phyloP scores from a whole-genome alignment of 2,888 invertebrate genomes.

The Drosophila falleni region DNA sequence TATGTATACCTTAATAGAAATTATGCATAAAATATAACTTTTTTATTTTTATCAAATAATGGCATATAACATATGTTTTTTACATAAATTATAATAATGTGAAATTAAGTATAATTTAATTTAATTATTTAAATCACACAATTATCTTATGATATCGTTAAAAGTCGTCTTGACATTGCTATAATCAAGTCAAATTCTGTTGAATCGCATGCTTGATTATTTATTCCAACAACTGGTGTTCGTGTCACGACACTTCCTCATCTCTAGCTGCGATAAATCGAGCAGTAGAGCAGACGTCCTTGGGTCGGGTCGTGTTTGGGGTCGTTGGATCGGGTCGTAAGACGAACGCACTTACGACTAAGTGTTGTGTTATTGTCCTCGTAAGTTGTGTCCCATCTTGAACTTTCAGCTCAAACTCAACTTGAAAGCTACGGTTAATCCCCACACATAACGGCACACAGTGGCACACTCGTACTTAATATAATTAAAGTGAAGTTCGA shows the following conservation, averaged over 20 bases:
- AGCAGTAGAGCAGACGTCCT: conserved; percentile 11
- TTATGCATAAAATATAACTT: too few relatives aligned
- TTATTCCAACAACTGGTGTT: too few relatives aligned
- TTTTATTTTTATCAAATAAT: too few relatives aligned
- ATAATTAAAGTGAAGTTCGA: conserved; percentile 43
- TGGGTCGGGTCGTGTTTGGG: not conserved
- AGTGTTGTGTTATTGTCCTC: conserved; percentile 52
- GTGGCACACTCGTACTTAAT: conserved; percentile 10
- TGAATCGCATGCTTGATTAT: not conserved
- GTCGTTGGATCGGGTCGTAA: conserved; percentile 1
- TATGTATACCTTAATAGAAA: too few relatives aligned
- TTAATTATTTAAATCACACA: not conserved
- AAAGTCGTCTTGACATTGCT: not conserved
- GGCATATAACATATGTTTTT: too few relatives aligned
- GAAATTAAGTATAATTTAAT: too few relatives aligned
- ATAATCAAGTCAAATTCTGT: not conserved
- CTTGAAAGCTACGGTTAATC: conserved; percentile 58
- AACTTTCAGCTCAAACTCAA: conserved; percentile 17
- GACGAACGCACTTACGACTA: conserved; percentile 34
- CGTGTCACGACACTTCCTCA: conserved; percentile 8
- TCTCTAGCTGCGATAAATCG: conserved; percentile 14
- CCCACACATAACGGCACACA: conserved; percentile 26
- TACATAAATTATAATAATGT: too few relatives aligned
- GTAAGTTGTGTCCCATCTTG: conserved; percentile 18
- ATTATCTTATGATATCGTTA: not conserved